phyloP scores from a whole-genome alignment of 2,888 invertebrate species.

The Tenthredo livida region DNA sequence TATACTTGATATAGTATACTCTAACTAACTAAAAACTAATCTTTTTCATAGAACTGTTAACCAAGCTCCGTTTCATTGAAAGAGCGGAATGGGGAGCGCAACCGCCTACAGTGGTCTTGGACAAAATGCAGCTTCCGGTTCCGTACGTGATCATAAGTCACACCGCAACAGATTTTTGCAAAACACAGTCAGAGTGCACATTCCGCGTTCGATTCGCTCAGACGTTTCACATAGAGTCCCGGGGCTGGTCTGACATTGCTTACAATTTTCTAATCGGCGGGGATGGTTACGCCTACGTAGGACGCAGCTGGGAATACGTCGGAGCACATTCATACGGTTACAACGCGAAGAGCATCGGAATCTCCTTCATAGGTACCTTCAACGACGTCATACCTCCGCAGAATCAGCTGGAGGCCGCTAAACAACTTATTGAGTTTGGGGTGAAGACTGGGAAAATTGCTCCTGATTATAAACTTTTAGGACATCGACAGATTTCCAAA shows the following conservation, averaged over 20 bases:
- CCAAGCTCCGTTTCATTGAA: slow-evolving; percentile 80
- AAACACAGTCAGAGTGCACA: slow-evolving; percentile 66
- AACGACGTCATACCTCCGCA: slow-evolving; percentile 74
- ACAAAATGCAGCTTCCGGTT: slow-evolving; percentile 67
- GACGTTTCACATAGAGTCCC: slow-evolving; percentile 83
- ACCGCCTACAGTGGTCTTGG: slow-evolving; percentile 75
- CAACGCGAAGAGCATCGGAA: slow-evolving; percentile 84
- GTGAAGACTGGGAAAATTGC: slow-evolving; percentile 41
- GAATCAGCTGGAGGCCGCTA: slow-evolving; percentile 37
- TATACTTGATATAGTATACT: background rate
- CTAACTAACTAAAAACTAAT: background rate
- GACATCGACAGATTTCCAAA: slow-evolving; percentile 81
- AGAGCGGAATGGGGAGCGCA: slow-evolving; percentile 85
- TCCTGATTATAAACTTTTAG: slow-evolving; percentile 61
- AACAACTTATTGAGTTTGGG: slow-evolving; percentile 47
- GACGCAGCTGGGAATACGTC: slow-evolving; percentile 86
- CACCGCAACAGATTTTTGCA: slow-evolving; percentile 44
- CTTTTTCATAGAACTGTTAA: slow-evolving; percentile 57
- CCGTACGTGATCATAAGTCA: slow-evolving; percentile 56
- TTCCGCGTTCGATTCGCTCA: slow-evolving; percentile 67
- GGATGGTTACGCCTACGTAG: slow-evolving; percentile 87
- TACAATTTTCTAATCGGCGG: slow-evolving; percentile 91
- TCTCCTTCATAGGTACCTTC: slow-evolving; percentile 88
- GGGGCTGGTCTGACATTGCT: slow-evolving; percentile 84
- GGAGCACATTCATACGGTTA: slow-evolving; percentile 87